phyloP scores from a whole-genome alignment of 35 echinoderm and acorn worm species.

The Ophiothrix spiculata region DNA sequence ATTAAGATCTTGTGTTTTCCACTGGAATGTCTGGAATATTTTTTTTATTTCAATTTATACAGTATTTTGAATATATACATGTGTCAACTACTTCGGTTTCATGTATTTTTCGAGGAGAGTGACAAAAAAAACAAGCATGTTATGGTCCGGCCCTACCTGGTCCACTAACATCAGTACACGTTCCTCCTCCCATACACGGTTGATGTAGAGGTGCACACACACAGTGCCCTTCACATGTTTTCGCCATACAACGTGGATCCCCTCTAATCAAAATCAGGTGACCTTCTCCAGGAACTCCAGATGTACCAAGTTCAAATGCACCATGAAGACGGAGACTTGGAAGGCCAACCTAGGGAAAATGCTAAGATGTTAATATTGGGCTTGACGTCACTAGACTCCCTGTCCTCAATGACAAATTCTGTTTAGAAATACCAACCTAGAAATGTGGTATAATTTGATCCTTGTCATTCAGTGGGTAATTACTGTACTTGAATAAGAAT shows the following conservation, averaged over 20 bases:
- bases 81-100: no score
- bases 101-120: no score
- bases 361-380: neutral
- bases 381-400: neutral
- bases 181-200: neutral
- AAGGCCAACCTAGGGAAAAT: neutral
- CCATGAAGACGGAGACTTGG: no score
- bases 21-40: no score
- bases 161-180: no score
- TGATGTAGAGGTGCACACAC: neutral
- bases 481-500: neutral
- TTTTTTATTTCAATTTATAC: no score
- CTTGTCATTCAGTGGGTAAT: neutral
- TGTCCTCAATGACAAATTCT: neutral
- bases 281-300: neutral
- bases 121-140: no score
- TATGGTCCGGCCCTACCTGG: no score
- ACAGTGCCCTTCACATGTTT: neutral
- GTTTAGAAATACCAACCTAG: neutral
- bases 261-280: neutral
- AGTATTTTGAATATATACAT: no score
- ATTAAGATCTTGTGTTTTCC: no score
- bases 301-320: no score
- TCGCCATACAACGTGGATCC: neutral
- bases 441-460: neutral